Percentiles rank a stretch among this genome's conserved stretches.
These are phyloP conservation scores for Antennarius striatus DNA, from an alignment of 2,113 vertebrate species.

Conservation along the genomic window DNA sequence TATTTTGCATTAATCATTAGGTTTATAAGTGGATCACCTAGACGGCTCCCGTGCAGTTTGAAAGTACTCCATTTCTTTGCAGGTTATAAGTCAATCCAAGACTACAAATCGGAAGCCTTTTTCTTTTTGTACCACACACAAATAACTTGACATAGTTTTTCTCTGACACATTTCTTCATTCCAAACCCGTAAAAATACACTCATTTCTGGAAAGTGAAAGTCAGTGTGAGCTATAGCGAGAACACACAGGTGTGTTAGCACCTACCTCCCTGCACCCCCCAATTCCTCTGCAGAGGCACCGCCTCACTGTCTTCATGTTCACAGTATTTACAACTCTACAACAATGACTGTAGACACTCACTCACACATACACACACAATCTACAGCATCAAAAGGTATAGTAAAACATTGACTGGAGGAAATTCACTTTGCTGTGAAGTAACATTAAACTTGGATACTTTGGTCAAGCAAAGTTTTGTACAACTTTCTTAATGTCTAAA, in stretches of 20 bases:
- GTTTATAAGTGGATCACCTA: slow-evolving; percentile 43
- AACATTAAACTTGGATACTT: slow-evolving; percentile 77
- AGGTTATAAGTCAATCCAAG: slow-evolving; percentile 27
- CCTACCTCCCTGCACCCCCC: not conserved
- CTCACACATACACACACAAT: slow-evolving; percentile 25
- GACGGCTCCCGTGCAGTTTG: not conserved
- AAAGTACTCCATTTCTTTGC: not conserved
- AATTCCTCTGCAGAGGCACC: slow-evolving; percentile 17
- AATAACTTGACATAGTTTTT: slow-evolving; percentile 26
- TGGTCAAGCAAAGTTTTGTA: slow-evolving; percentile 75
- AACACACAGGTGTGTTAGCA: slow-evolving; percentile 31
- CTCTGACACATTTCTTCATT: slow-evolving; percentile 24
- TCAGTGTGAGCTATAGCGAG: slow-evolving; percentile 36
- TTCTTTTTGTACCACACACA: slow-evolving; percentile 35
- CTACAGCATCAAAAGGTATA: slow-evolving; percentile 34
- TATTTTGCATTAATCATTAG: slow-evolving; percentile 39
- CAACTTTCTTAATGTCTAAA: slow-evolving; percentile 33
- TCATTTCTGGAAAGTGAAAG: slow-evolving; percentile 26
- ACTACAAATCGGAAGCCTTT: slow-evolving; percentile 17
- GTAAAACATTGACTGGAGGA: slow-evolving; percentile 63
- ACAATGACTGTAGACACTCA: slow-evolving; percentile 23
- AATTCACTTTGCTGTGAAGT: slow-evolving; percentile 70
- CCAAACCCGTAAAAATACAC: slow-evolving; percentile 32
- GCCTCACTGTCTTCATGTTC: slow-evolving; percentile 26
- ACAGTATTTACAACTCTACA: slow-evolving; percentile 42